Evolutionary conservation across 2,888 invertebrate species (phyloP), one percentile per base, ranked within the genome.

Genomic region (Ophion obscuratus): DNA sequence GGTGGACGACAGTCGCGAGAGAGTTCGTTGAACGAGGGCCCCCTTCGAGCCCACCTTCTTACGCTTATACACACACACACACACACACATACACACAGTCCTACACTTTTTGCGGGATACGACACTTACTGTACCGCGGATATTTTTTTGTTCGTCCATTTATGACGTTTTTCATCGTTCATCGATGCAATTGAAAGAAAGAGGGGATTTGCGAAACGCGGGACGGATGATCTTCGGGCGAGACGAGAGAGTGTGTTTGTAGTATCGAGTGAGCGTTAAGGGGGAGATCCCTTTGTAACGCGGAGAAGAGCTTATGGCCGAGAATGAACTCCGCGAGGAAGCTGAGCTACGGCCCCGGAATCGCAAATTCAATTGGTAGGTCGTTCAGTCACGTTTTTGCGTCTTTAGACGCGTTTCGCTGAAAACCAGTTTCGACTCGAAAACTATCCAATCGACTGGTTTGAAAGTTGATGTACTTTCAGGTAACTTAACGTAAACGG

Each of bases 11-110:
- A 70, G 61, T 75, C 71, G 20, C 44, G 61, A 64, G 87, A 81
- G 88, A 81, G 88, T 88, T 88, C 88, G 88, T 88, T 88, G 88
- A 88, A 88, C 88, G 88, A 66, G 27, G 64, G 59, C 36, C 73
- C 53, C 77, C n/a, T 73, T 61, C 76, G 66, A 79, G 70, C 66
- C 70, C 62, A 64, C 77, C 77, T 75, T 75, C 66, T 61, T 67
- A 53, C 77, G 57, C 62, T 78, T 31, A 31, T 2, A 31, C 31
- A 31, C 31, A 3, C 31, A 44, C 53, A 53, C 53, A 17, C 53
- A 53, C 24, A 31, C 31, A 31, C 31, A 31, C 31, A 3, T 2
- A 44, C 53, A 53, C 53, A 17, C 53, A 53, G 53, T 53, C 53
- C 53, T 80, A 75, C 78, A 74, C 82, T 79, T 83, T 83, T 80